A percentile compares a stretch with the other conserved stretches of the same genome.
Evolutionary conservation across 2,888 invertebrate species (phyloP).

Genomic region (Dasypogon diadema): DNA sequence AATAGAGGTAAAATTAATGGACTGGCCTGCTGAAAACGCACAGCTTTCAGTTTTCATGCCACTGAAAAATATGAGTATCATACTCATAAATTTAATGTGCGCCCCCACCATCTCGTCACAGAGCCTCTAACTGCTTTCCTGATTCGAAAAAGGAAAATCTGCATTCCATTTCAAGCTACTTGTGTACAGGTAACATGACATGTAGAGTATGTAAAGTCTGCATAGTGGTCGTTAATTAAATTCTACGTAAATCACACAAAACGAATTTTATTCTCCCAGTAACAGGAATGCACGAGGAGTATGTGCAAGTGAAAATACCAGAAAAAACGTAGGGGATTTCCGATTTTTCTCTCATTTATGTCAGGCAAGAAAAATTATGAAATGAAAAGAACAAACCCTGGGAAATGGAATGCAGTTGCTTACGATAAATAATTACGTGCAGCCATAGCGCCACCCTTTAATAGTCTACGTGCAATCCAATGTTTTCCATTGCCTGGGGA

Average conservation of each 20-base stretch:
- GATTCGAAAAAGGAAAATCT: not conserved
- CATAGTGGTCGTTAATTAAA: slow-evolving; percentile 47
- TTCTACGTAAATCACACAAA: slow-evolving; percentile 51
- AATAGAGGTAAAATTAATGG: too few species aligned
- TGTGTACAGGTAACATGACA: slow-evolving; percentile 15
- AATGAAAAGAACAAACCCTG: not conserved
- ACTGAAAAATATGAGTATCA: not conserved
- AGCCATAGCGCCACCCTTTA: slow-evolving; percentile 6
- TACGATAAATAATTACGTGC: slow-evolving; percentile 44
- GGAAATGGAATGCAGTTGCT: slow-evolving; percentile 20
- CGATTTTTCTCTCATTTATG: not conserved
- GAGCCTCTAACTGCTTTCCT: not conserved
- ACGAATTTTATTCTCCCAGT: slow-evolving; percentile 43
- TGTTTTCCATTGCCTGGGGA: not conserved
- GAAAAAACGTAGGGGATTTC: not conserved
- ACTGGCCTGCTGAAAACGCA: too few species aligned
- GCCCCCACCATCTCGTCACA: not conserved
- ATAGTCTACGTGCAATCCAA: not conserved
- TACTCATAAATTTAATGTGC: not conserved
- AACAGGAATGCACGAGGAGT: not conserved
- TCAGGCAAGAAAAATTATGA: slow-evolving; percentile 38
- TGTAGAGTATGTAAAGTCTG: not conserved
- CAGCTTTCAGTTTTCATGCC: too few species aligned
- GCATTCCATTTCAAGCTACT: not conserved
- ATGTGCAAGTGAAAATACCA: not conserved